Base-by-base conservation (phyloP, 1,140 invertebrate genomes). In the Batillaria attramentaria region DNA sequence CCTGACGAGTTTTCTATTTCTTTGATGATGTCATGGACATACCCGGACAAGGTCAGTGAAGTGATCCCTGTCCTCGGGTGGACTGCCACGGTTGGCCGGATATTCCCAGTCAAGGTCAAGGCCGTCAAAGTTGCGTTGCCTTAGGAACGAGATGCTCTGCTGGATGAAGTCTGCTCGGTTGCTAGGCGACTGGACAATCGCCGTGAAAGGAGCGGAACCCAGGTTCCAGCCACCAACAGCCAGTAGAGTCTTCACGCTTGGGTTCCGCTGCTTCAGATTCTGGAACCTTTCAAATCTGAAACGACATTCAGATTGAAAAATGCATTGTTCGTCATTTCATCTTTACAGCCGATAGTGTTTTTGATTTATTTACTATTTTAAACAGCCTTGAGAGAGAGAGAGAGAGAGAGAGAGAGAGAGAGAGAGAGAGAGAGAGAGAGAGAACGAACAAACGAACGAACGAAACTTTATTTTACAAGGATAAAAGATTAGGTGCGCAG, bases 211-310 rank as follows among this genome's bases (percentile, higher is more conserved):
- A 13, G 94, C 93, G 0, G 96, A 97, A 13, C 96, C 97, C 91
- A 98, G 96, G 89, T 98, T 98, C 97, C 97, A 99, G 0, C 98
- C 97, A 18, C 98, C 98, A 79, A 99, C 96, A 5, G 97, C 97
- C 76, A 99, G 92, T 91, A 99, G 91, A 0, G 96, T 97, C 91
- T 98, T 98, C 81, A 98, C 87, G 72, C 95, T 94, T 84, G 97
- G 97, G 92, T 99, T 99, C 91, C 97, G 97, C 91, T 97, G 95
- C 91, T 98, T 99, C 68, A 79, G 73, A 54, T 80, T 78, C 73
- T 62, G 54, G 54, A 75, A 75, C 73, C 62, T 75, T 39, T 75
- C 54, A 57, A 62, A 75, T 24, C 73, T 75, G 73, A 18, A n/a
- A n/a, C 8, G 24, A n/a, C 10, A 62, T 31, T 31, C 8, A 24